Conservation (phyloP, 2,797 vertebrate genomes). For the Gobionotothen gibberifrons region DNA sequence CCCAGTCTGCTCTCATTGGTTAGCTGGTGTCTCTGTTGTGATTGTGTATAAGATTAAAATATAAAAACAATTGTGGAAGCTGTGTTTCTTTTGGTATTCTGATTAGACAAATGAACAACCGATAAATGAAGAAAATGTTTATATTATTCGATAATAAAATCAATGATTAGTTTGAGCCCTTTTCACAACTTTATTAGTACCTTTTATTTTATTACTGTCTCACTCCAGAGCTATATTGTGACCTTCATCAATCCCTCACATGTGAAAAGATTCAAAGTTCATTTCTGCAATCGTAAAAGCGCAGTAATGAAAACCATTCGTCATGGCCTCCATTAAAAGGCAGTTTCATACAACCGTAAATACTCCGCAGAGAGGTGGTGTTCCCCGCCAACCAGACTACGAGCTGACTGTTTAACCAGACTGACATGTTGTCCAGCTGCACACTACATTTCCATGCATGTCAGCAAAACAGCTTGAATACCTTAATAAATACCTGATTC, state of each 20-base stretch:
- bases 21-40: too few species aligned
- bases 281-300: constrained; percentile 58
- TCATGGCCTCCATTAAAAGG: constrained; percentile 42
- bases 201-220: constrained; percentile 2
- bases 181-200: not conserved
- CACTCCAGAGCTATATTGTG: constrained; percentile 16
- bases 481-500: constrained; percentile 38
- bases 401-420: constrained; percentile 26
- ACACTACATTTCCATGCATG: constrained; percentile 57
- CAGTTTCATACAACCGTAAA: constrained; percentile 56
- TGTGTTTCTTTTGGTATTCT: too few species aligned
- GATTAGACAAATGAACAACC: not conserved
- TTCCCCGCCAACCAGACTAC: constrained; percentile 55
- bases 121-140: not conserved
- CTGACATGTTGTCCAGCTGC: constrained; percentile 34
- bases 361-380: constrained; percentile 33
- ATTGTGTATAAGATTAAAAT: too few species aligned
- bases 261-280: constrained; percentile 48
- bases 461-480: constrained; percentile 55
- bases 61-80: too few species aligned
- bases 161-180: not conserved
- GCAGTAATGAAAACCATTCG: constrained; percentile 68
- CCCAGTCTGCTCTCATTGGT: too few species aligned
- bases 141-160: not conserved
- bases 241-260: constrained; percentile 44